Conservation (phyloP, 1,140 invertebrate genomes). For the Euura lappo region DNA sequence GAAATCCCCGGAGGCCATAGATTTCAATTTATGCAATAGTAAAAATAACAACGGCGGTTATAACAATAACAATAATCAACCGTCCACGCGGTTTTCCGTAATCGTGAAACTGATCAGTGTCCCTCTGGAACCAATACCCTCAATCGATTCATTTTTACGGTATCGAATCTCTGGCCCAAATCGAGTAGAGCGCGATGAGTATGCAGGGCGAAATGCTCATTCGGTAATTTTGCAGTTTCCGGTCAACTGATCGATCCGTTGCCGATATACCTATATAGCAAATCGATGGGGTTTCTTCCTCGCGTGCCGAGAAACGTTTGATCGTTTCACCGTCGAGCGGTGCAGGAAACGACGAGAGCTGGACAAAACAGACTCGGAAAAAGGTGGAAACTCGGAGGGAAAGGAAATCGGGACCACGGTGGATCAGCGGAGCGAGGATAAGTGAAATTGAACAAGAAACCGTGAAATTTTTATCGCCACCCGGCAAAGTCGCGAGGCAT, state of each 20-base stretch:
- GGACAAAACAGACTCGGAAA: background rate
- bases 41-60: background rate
- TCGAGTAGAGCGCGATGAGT: background rate
- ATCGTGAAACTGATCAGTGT: background rate
- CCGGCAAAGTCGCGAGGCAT: conserved; percentile 1
- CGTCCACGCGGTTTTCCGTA: background rate
- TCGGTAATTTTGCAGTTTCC: background rate
- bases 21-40: background rate
- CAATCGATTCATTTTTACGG: conserved; percentile 1
- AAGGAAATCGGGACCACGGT: background rate
- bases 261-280: background rate
- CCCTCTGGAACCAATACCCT: background rate
- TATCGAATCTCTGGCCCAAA: background rate
- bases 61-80: background rate
- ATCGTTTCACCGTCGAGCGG: background rate
- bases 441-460: conserved; percentile 7
- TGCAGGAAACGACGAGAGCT: background rate
- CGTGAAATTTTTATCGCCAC: conserved; percentile 4
- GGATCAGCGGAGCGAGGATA: background rate
- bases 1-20: background rate
- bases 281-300: background rate
- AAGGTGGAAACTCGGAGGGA: background rate
- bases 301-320: background rate
- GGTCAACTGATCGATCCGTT: background rate
- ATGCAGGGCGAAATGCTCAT: background rate